These are phyloP conservation scores for Campoplex nolae DNA, from an alignment of 2,888 invertebrate genomes.

Conservation along the genomic window DNA sequence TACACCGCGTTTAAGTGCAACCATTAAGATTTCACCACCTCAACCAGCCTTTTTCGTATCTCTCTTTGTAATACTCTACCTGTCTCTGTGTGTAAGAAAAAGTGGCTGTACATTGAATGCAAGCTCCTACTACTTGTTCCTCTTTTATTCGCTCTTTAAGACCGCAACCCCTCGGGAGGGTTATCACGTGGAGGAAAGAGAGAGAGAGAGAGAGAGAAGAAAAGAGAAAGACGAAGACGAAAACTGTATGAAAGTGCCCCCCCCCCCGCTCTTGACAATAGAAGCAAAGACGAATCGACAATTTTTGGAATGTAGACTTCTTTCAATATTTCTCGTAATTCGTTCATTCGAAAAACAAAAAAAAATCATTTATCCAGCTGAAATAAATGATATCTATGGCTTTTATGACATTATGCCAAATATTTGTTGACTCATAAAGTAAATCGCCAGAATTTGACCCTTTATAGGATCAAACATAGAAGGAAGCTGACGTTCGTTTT, in stretches of 20 bases:
- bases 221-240: conserved; percentile 29
- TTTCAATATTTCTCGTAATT: not conserved
- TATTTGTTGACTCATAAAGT: not conserved
- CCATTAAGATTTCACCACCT: conserved; percentile 72
- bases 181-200: conserved; percentile 1
- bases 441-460: not conserved
- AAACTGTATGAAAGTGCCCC: conserved; percentile 21
- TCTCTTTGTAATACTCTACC: conserved; percentile 41
- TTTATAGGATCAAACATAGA: not conserved
- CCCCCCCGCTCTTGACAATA: conserved; percentile 18
- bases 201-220: not conserved
- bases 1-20: conserved; percentile 66
- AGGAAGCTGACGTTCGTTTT: not conserved
- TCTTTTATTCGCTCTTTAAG: conserved; percentile 64
- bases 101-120: conserved; percentile 11
- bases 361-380: not conserved
- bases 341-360: not conserved
- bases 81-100: conserved; percentile 7
- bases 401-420: not conserved
- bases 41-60: conserved; percentile 67
- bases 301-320: not conserved
- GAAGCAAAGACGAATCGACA: not conserved
- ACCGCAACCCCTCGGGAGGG: conserved; percentile 60
- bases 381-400: too few species aligned
- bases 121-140: conserved; percentile 39